Percentiles rank a stretch among this genome's conserved stretches.
phyloP scores from a whole-genome alignment of 1,140 invertebrate genomes.

The Euborellia annulipes region DNA sequence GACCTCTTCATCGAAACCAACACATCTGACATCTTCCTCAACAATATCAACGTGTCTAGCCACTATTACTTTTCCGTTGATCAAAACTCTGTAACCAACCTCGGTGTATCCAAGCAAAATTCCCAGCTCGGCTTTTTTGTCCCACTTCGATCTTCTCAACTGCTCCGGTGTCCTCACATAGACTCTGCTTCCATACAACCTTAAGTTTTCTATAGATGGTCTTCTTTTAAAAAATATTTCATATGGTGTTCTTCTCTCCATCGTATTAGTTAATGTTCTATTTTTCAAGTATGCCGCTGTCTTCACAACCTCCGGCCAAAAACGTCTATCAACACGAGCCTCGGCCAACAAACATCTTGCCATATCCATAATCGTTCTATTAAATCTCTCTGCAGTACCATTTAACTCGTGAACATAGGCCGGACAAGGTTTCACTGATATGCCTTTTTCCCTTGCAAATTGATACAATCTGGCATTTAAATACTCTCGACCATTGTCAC shows the following conservation, averaged over 20 bases:
- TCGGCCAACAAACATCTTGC: constrained; percentile 14
- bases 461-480: constrained; percentile 17
- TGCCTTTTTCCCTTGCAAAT: constrained; percentile 17
- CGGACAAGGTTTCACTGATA: constrained; percentile 4
- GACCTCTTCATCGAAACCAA: no score
- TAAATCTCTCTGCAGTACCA: no score
- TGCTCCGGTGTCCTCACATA: constrained; percentile 12
- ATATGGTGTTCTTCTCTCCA: constrained; percentile 16
- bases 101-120: constrained; percentile 14
- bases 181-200: constrained; percentile 15
- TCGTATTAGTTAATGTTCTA: constrained; percentile 19
- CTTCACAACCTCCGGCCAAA: constrained; percentile 21
- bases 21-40: constrained; percentile 6
- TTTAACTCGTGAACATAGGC: no score
- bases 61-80: constrained; percentile 16
- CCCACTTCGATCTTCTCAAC: constrained; percentile 10
- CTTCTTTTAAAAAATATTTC: constrained; percentile 17
- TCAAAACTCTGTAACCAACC: constrained; percentile 14
- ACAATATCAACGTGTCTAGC: constrained; percentile 16
- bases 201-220: constrained; percentile 16
- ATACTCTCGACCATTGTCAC: constrained; percentile 28
- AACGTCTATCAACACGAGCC: constrained; percentile 16
- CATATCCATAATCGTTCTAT: no score
- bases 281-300: constrained; percentile 21
- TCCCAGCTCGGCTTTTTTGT: constrained; percentile 14